Conservation (phyloP, 2,888 invertebrate species). For the Rhagophthalmus giganteus region DNA sequence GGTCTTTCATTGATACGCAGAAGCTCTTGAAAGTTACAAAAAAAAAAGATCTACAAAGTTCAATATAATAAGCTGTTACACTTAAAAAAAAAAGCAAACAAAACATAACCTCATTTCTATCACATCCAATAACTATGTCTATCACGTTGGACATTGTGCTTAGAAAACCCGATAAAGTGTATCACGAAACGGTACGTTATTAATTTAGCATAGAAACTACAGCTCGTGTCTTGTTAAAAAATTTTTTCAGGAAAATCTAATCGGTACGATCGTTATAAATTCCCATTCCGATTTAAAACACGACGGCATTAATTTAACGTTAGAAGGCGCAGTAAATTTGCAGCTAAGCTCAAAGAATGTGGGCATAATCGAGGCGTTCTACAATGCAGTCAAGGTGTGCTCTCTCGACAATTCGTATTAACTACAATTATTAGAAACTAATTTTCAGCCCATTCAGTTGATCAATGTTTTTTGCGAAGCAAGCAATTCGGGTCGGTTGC, state of each 20-base stretch:
- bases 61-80: no score
- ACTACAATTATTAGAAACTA: slow-evolving; percentile 16
- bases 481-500: slow-evolving; percentile 80
- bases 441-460: slow-evolving; percentile 80
- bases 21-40: no score
- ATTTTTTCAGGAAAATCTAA: slow-evolving; percentile 78
- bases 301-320: slow-evolving; percentile 83
- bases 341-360: slow-evolving; percentile 91
- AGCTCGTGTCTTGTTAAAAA: no score
- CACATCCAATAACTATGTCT: slow-evolving; percentile 36
- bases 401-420: neutral
- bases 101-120: no score
- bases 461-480: slow-evolving; percentile 78
- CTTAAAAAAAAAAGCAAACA: no score
- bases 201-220: no score
- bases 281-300: slow-evolving; percentile 82
- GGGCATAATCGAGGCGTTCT: slow-evolving; percentile 93
- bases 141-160: slow-evolving; percentile 69
- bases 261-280: slow-evolving; percentile 79
- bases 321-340: slow-evolving; percentile 87
- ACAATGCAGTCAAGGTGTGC: slow-evolving; percentile 86
- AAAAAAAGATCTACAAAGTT: no score
- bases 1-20: no score
- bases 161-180: slow-evolving; percentile 86
- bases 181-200: slow-evolving; percentile 76